Evolutionary conservation across 2,797 vertebrate genomes (phyloP), one percentile per base, ranked within the genome.

Genomic region (Anabas testudineus): DNA sequence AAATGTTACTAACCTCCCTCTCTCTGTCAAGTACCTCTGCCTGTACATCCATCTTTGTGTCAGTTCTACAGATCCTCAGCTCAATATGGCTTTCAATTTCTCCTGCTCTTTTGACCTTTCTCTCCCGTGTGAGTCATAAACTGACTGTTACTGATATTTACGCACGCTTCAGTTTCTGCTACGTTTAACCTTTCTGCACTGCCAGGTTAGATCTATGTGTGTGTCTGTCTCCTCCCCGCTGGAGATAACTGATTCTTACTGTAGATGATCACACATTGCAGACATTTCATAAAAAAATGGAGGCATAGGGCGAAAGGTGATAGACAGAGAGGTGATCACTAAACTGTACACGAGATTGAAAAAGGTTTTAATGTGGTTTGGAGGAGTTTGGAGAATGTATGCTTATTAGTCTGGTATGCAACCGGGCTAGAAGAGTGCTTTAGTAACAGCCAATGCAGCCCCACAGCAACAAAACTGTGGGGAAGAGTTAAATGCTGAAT

Each of bases 61-160:
- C 55, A 43, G 10, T 37, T 64, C 39, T 39, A 46, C 24, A 57
- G n/a, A 62, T 55, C 16, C 46, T 43, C 41, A 7, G 46, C 60
- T 79, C 68, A 60, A 37, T 78, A 39, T n/a, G 2, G 22, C 60
- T 21, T 73, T 67, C 43, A 66, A 19, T 80, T 65, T 56, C 28
- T 30, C 22, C 42, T 52, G 8, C 6, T 0, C 74, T 9, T 0
- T 8, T 54, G 65, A 55, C 73, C 77, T 87, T 79, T 85, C 6
- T 8, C 28, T 80, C 41, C 43, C 15, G 13, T 45, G 49, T 18
- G 49, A 71, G 48, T 30, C 6, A 9, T 53, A 32, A 72, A 54
- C 46, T 16, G 22, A 66, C 54, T 57, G 21, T 43, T 54, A 39
- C 46, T 71, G 68, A 75, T 80, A 80, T 85, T 86, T 85, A 65